phyloP scores from a whole-genome alignment of 2,113 vertebrate genomes.

The Centropus bengalensis region DNA sequence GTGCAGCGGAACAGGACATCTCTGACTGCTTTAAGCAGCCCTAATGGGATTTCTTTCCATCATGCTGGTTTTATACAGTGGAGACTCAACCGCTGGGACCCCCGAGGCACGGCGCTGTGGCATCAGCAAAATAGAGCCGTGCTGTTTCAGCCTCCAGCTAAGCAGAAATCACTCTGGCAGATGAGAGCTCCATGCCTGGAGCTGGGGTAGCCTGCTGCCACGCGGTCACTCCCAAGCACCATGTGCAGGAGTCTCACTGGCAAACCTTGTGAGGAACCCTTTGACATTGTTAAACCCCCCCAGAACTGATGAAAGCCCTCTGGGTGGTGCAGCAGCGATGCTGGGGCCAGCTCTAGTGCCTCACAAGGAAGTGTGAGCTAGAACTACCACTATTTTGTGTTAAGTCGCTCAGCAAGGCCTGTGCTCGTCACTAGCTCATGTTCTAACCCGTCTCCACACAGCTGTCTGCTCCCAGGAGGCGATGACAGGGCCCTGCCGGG shows the following conservation, averaged over 20 bases:
- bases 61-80: neutral
- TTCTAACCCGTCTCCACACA: slow-evolving; percentile 84
- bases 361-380: neutral
- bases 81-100: neutral
- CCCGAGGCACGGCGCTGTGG: neutral
- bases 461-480: slow-evolving; percentile 96
- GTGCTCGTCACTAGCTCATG: slow-evolving; percentile 66
- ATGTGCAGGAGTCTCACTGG: rapidly evolving
- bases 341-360: neutral
- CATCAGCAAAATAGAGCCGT: neutral
- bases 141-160: neutral
- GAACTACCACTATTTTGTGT: neutral
- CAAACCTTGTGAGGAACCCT: neutral
- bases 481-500: slow-evolving; percentile 93
- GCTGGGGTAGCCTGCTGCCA: neutral
- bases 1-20: neutral
- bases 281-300: neutral
- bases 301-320: neutral
- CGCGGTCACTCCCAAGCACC: neutral
- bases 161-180: neutral
- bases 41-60: neutral
- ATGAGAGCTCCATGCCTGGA: neutral
- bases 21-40: neutral
- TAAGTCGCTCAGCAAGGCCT: neutral
- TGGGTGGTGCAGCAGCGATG: rapidly evolving